Percentiles rank a stretch among this genome's conserved stretches.
Conservation (phyloP, 2,113 vertebrate species). For the Lipophrys pholis region DNA sequence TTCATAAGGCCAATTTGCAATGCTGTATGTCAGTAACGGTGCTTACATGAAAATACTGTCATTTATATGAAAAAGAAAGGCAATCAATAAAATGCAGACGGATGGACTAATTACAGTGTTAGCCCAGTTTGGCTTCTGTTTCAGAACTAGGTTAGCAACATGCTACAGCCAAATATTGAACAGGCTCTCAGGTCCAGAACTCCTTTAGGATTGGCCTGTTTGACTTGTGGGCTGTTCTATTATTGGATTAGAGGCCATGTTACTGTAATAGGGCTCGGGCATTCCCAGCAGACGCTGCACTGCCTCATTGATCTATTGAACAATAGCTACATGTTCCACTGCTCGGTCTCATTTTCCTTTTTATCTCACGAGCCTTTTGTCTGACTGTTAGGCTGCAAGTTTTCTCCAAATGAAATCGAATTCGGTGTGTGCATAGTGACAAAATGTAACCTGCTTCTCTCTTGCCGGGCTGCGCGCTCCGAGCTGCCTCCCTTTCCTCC, state of each 20-base stretch:
- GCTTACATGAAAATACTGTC: neutral
- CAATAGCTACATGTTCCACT: conserved; percentile 63
- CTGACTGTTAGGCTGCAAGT: conserved; percentile 12
- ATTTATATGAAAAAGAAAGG: neutral
- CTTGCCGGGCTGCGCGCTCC: neutral
- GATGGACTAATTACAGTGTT: too few relatives aligned
- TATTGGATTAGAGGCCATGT: conserved; percentile 71
- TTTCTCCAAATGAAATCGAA: conserved; percentile 48
- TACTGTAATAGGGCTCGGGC: conserved; percentile 70
- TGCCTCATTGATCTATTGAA: conserved; percentile 72
- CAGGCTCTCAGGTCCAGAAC: conserved; percentile 35
- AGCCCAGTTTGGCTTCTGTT: conserved; percentile 20
- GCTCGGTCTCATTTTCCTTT: conserved; percentile 57
- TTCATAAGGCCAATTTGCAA: neutral
- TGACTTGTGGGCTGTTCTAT: conserved; percentile 49
- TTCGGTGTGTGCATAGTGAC: neutral
- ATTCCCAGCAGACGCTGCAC: conserved; percentile 68
- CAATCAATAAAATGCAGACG: neutral
- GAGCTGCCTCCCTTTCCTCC: neutral
- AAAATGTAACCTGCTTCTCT: conserved; percentile 31
- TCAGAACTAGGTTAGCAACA: conserved; percentile 30
- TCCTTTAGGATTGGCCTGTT: conserved; percentile 40
- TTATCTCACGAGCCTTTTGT: conserved; percentile 57
- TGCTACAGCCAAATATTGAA: conserved; percentile 44
- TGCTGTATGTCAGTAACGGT: conserved; percentile 1